Evolutionary conservation across 1,140 invertebrate genomes (phyloP), one percentile per base, ranked within the genome.

Genomic region (Cylas formicarius): DNA sequence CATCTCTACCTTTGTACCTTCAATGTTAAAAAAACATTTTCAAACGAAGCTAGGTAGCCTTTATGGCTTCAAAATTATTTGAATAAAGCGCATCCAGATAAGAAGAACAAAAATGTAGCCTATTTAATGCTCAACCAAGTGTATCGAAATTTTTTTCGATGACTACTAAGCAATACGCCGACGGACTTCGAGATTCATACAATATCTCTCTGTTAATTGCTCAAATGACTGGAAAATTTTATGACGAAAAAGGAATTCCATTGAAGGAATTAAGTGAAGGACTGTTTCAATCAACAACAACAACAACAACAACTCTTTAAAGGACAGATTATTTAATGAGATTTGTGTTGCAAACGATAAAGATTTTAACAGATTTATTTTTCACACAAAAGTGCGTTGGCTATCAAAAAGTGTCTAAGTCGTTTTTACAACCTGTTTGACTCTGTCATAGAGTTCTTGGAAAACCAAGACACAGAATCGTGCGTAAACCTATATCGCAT

Each of bases 201-300:
- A 63, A 63, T 57, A 64, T 65, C 41, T 64, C 58, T 18, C 50
- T 57, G 54, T 44, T 61, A 20, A 61, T 65, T 47, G 57, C 57
- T 26, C 61, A 63, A 57, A n/a, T n/a, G n/a, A 50, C 52, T 10
- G 60, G 56, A 53, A 39, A 33, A 57, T 34, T 55, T 48, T 47
- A n/a, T n/a, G n/a, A n/a, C 57, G 44, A 29, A 49, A 22, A 50
- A 63, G 60, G 50, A 52, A 39, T 46, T 50, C 50, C 46, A 19
- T 46, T 45, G 20, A 23, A 19, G 23, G 53, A 56, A n/a, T n/a
- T n/a, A n/a, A n/a, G n/a, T n/a, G n/a, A n/a, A n/a, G n/a, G n/a
- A n/a, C n/a, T n/a, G n/a, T n/a, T 22, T 48, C 26, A 32, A 9
- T 48, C 53, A 38, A 23, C 27, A 53, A 61, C 33, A 56, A 58